phyloP scores from a whole-genome alignment of 2,888 invertebrate species.

The Eremobia ochroleuca region DNA sequence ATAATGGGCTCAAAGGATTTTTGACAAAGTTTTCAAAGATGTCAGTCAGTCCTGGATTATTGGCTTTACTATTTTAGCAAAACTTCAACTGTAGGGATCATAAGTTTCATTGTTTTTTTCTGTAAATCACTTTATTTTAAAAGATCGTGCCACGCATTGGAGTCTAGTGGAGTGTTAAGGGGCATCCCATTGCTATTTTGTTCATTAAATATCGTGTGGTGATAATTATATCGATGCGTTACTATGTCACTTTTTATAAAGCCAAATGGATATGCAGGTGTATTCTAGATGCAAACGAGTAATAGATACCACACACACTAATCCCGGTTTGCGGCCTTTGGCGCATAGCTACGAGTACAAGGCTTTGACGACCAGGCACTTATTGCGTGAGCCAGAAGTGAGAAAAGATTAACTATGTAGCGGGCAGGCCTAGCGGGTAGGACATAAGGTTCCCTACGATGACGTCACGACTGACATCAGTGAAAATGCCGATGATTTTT shows the following conservation, averaged over 20 bases:
- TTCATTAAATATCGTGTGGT: neutral
- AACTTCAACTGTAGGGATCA: conserved; percentile 5
- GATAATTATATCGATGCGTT: neutral
- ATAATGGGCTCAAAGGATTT: conserved; percentile 18
- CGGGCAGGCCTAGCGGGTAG: too few relatives aligned
- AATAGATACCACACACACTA: too few relatives aligned
- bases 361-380: too few relatives aligned
- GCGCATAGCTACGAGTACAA: too few relatives aligned
- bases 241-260: neutral
- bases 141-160: neutral
- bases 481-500: too few relatives aligned
- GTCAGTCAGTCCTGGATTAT: conserved; percentile 11
- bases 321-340: too few relatives aligned
- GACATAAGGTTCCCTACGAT: neutral
- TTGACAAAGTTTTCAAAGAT: conserved; percentile 25
- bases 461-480: too few relatives aligned
- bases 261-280: too few relatives aligned
- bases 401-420: too few relatives aligned
- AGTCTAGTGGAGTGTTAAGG: neutral
- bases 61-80: conserved; percentile 8
- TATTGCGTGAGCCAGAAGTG: too few relatives aligned
- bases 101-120: conserved; percentile 9
- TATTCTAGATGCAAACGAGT: too few relatives aligned
- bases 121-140: neutral
- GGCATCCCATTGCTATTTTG: neutral